phyloP scores from a whole-genome alignment of 2,888 invertebrate genomes.

The Drosophila borealis region DNA sequence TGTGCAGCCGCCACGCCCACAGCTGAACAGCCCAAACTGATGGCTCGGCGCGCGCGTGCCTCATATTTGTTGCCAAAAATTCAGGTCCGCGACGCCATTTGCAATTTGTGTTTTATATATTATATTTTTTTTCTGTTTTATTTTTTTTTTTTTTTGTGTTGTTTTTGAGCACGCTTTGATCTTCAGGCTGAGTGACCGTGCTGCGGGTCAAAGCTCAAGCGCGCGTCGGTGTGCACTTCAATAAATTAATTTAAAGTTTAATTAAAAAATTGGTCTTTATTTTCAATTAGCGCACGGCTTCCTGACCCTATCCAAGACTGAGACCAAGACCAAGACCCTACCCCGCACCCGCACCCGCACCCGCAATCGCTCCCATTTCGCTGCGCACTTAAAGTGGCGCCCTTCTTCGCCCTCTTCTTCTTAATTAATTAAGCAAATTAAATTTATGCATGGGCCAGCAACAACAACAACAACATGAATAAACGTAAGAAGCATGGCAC shows the following conservation, averaged over 20 bases:
- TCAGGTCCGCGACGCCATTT: conserved; percentile 36
- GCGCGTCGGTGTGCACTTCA: conserved; percentile 61
- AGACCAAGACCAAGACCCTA: background rate
- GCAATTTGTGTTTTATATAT: conserved; percentile 20
- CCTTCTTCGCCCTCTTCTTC: conserved; percentile 53
- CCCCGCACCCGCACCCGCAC: background rate
- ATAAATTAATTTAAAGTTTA: conserved; percentile 81
- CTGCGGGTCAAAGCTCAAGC: conserved; percentile 65
- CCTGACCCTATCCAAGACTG: conserved; percentile 3
- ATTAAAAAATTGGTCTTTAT: conserved; percentile 80
- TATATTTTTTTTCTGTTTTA: too few relatives aligned
- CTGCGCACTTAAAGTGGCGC: conserved; percentile 33
- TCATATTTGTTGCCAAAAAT: conserved; percentile 1
- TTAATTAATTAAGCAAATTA: conserved; percentile 80
- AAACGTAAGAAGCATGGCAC: conserved; percentile 65
- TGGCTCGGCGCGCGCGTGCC: background rate
- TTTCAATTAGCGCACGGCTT: conserved; percentile 67
- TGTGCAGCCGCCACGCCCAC: conserved; percentile 20
- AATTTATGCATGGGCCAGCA: conserved; percentile 70
- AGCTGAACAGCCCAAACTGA: conserved; percentile 4
- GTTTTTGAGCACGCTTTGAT: conserved; percentile 49
- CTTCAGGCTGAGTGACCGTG: conserved; percentile 54
- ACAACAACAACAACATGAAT: conserved; percentile 30
- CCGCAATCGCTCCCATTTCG: background rate
- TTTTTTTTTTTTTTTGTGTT: background rate